Evolutionary conservation across 2,797 vertebrate species (phyloP), one percentile per base, ranked within the genome.

Genomic region (Rachycentron canadum): DNA sequence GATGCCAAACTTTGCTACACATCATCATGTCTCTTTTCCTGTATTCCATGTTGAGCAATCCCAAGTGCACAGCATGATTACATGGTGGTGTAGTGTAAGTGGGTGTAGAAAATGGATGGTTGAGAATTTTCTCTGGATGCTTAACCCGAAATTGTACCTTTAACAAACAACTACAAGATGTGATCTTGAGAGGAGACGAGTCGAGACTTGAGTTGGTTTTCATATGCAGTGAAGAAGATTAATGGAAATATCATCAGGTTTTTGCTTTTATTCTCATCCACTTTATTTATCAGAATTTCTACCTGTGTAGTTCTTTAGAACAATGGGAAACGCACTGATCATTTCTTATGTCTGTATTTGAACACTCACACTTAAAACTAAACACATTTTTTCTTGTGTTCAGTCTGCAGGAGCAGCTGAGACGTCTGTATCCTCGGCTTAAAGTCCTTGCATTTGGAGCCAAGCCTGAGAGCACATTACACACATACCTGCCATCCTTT

Each of bases 401-500:
- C 79, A 99, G 98, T 87, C 93, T 97, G 60, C 98, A 99, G 96
- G 97, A 97, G 78, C 97, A 98, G 95, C 93, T 99, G 62, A 95
- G 95, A 40, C 95, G 93, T 32, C 93, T 98, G 64, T 99, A 98
- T 82, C 98, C 98, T 1, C 94, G 96, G 14, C 94, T 99, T 52
- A 99, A 99, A 87, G 97, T 95, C 19, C 94, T 99, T 52, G 97
- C 97, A 0, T 97, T 97, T 0, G 98, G 98, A 0, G 96, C 96
- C 0, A 97, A 96, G 84, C 97, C 97, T 0, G 97, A 99, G 89
- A 92, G 89, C 0, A 93, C 92, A 0, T 88, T 99, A 30, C 97
- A 99, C 90, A 96, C 95, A 1, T 99, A 97, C 90, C 97, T 99
- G 90, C 98, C 98, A 0, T 99, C 98, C 5, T 99, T 99, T 89